Evolutionary conservation across 2,797 vertebrate genomes (phyloP), one percentile per base, ranked within the genome.

Genomic region (Megaceryle alcyon): DNA sequence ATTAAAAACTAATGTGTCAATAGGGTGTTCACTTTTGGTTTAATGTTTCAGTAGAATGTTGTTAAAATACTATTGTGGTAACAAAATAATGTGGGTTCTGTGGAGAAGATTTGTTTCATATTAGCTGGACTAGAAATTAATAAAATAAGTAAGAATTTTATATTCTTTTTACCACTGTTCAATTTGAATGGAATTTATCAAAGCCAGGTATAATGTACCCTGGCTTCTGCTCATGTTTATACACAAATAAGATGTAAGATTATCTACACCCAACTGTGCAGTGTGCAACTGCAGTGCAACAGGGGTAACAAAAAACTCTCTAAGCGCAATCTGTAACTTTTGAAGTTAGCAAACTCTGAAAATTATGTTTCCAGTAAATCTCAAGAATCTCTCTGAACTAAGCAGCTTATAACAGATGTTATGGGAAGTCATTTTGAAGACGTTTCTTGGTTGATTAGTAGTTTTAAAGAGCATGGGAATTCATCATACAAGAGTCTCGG

Each of bases 371-470:
- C 59, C 43, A 84, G 84, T 93, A 93, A 90, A 92, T 86, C 80
- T 86, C 43, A 26, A 19, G 77, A 68, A 71, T 56, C 57, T 75
- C 70, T 92, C 57, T 35, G 69, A 88, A 93, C 39, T 35, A 92
- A 78, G 77, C 48, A 68, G 39, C 57, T 41, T 43, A 43, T 41
- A 37, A 60, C 60, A 28, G 31, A 29, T 7, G 65, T 69, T 90
- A 78, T 19, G 73, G 78, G 66, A 88, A 92, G 86, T 93, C 51
- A 82, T 93, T 90, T 31, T 83, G 70, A 80, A 92, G 96, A 92
- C 41, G 49, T 46, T 15, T 79, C 90, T 86, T 57, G 61, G 65
- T 84, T 86, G 90, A 88, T 84, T 88, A 69, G 68, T n/a, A 73
- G 56, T 88, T 92, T 66, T 91, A 86, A 88, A 90, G 94, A 91